Percentiles rank a stretch among this genome's conserved stretches.
phyloP scores from a whole-genome alignment of 2,113 vertebrate species.

The Salvator merianae region DNA sequence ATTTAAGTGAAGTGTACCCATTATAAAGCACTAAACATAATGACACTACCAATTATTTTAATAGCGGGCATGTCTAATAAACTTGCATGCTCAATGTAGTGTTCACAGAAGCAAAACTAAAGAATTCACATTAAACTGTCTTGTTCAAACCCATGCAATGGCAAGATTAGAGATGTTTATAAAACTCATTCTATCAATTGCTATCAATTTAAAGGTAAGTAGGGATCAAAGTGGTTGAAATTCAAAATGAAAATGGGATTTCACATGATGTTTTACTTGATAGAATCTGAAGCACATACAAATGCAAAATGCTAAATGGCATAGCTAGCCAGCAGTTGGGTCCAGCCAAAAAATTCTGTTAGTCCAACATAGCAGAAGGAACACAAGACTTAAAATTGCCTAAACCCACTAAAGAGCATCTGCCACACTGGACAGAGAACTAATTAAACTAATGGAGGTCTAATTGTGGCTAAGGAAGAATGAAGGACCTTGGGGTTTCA shows the following conservation, averaged over 20 bases:
- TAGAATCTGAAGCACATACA: not conserved
- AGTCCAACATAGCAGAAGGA: not conserved
- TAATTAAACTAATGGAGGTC: not conserved
- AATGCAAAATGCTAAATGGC: not conserved
- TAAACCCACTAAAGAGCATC: not conserved
- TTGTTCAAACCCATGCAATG: not conserved
- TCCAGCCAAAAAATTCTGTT: not conserved
- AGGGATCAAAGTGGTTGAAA: not conserved
- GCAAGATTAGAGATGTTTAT: not conserved
- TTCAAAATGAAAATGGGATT: not conserved
- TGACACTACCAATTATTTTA: constrained; percentile 1
- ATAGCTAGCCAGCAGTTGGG: not conserved
- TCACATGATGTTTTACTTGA: not conserved
- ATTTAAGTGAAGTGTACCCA: not conserved
- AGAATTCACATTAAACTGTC: not conserved
- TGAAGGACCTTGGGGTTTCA: not conserved
- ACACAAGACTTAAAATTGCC: not conserved
- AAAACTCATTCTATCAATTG: not conserved
- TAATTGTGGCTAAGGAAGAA: not conserved
- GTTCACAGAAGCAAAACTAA: not conserved
- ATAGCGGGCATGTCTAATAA: constrained; percentile 1
- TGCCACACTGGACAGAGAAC: too few relatives aligned
- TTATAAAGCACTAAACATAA: not conserved
- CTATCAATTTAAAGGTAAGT: not conserved
- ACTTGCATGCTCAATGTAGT: not conserved